Conservation (phyloP, 2,888 invertebrate species). For the Horisme vitalbata region DNA sequence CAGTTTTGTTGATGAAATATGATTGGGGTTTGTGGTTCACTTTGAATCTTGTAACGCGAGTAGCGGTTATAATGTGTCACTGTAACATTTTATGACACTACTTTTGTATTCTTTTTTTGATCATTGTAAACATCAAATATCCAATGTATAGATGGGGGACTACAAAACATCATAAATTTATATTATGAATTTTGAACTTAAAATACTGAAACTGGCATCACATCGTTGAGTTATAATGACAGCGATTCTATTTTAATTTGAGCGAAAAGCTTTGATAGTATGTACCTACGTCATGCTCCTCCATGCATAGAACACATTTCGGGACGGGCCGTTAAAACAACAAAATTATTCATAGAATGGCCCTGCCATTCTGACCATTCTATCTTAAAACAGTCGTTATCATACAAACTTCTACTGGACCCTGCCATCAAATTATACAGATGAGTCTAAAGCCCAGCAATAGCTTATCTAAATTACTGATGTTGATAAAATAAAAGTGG, state of each 20-base stretch:
- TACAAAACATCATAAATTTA: not conserved
- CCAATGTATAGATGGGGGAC: too few species aligned
- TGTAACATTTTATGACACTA: constrained; percentile 1
- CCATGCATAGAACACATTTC: constrained; percentile 20
- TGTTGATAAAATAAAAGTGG: not conserved
- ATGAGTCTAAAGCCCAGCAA: not conserved
- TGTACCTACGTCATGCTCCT: constrained; percentile 17
- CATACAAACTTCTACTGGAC: constrained; percentile 4
- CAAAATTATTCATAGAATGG: constrained; percentile 21
- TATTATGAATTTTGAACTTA: constrained; percentile 3
- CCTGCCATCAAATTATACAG: constrained; percentile 18
- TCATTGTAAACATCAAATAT: too few species aligned
- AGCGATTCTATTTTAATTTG: constrained; percentile 21
- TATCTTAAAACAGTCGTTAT: too few species aligned
- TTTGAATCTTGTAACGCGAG: constrained; percentile 9
- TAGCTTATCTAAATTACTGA: not conserved
- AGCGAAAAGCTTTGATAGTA: constrained; percentile 19
- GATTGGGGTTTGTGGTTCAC: constrained; percentile 21
- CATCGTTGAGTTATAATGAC: constrained; percentile 19
- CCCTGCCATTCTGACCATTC: too few species aligned
- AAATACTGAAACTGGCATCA: constrained; percentile 7
- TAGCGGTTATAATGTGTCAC: constrained; percentile 11
- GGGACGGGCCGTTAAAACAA: constrained; percentile 24
- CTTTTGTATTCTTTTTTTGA: too few species aligned
- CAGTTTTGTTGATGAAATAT: constrained; percentile 26